Base-by-base conservation (phyloP, 2,888 invertebrate genomes). In the Drosophila demipolita region DNA sequence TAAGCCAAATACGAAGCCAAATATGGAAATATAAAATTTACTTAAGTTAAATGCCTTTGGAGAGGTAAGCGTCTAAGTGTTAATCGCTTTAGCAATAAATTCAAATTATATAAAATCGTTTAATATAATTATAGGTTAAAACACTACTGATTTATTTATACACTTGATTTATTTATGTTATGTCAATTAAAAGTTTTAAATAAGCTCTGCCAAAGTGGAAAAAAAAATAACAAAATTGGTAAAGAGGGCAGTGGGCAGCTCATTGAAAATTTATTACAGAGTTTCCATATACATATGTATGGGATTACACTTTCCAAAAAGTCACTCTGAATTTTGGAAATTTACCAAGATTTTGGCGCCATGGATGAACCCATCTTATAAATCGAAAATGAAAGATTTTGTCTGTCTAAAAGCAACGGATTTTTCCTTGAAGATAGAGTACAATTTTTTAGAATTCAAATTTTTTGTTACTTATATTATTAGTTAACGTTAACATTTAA, bases 161-260 rank as follows among this genome's bases (percentile, higher is more conserved):
- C 9, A n/a, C n/a, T n/a, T 9, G 4, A 40, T 17, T 40, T n/a
- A 40, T 8, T n/a, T 9, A 9, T 2, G 5, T 23, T 15, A 3
- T n/a, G 55, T 12, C 55, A 66, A 66, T 66, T 60, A 33, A 49
- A 29, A 8, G 15, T 20, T 53, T 23, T 8, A 17, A 32, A 36
- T 52, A 33, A 38, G 38, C 38, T 48, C 42, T 26, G 67, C n/a
- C 15, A 38, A 58, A 26, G 38, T 38, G 17, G n/a, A n/a, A 45
- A 53, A 33, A 23, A 23, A 26, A 5, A 8, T 40, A 26, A 1
- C 4, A 9, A 5, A 23, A 54, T 9, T 9, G 3, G 7, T 4
- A 38, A n/a, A 38, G 1, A 1, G 12, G n/a, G 2, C 4, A 8
- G 6, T 17, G 6, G 6, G 4, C 9, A 36, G 17, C 35, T 36